These are phyloP conservation scores for Anticlea derivata DNA, from an alignment of 2,888 invertebrate species.

Conservation along the genomic window DNA sequence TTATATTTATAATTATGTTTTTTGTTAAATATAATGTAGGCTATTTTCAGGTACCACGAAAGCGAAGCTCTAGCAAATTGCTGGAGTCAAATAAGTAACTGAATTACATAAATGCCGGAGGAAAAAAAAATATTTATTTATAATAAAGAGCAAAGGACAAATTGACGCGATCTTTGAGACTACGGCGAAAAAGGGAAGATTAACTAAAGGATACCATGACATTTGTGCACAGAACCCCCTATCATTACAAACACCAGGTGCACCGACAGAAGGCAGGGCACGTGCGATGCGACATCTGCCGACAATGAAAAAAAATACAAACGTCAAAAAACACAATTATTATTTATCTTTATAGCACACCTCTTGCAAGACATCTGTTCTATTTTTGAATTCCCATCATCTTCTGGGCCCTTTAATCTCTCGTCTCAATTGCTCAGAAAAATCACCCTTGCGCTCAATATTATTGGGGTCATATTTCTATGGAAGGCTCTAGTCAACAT, in stretches of 20 bases:
- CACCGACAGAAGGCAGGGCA: constrained; percentile 59
- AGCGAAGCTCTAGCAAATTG: no score
- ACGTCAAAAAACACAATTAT: constrained; percentile 53
- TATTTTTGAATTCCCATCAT: constrained; percentile 54
- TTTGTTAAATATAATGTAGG: no score
- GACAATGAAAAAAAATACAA: constrained; percentile 57
- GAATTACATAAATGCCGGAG: no score
- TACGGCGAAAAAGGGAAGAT: neutral
- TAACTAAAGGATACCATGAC: constrained; percentile 39
- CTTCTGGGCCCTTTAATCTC: constrained; percentile 40
- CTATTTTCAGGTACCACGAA: no score
- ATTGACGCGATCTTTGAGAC: constrained; percentile 1
- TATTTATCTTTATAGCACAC: constrained; percentile 66
- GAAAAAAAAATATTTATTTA: no score
- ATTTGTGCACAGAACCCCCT: constrained; percentile 51
- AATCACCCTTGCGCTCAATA: constrained; percentile 10
- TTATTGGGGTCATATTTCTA: constrained; percentile 5
- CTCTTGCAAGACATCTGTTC: constrained; percentile 64
- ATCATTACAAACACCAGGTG: constrained; percentile 73
- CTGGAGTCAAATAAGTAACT: no score
- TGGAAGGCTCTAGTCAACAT: neutral
- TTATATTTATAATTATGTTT: no score
- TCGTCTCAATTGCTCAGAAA: constrained; percentile 5
- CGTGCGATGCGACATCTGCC: constrained; percentile 75
- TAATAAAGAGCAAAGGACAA: constrained; percentile 1